Evolutionary conservation across 2,797 vertebrate species (phyloP), one percentile per base, ranked within the genome.

Genomic region (Brachyalestes nurse): DNA sequence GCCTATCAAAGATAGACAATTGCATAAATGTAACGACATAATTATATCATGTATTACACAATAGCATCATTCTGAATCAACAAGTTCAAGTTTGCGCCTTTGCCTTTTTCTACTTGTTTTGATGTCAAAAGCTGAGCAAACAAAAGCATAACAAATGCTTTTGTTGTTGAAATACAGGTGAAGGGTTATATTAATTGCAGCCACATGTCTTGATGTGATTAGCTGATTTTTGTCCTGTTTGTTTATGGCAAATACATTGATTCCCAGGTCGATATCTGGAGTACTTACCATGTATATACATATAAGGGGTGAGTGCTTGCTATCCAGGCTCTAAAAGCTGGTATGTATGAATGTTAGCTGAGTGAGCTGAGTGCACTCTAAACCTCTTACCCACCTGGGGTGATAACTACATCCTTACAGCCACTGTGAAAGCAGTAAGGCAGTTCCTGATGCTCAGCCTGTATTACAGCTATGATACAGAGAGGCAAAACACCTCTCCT

Each of bases 391-490:
- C 79, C 80, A 83, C 62, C 79, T 75, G n/a, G 49, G 62, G 64
- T 72, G 47, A 67, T 21, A 38, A 25, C 53, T 51, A 17, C 64
- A 79, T 75, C 65, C 77, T 69, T 78, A 64, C n/a, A 72, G 55
- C 76, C 77, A 80, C 73, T 69, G 45, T 77, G 57, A 21, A 58
- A 75, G 76, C 57, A 51, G 72, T 42, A 25, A 40, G 58, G 17
- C 45, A 40, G 47, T 28, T 55, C 5, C n/a, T 5, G 19, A 28
- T 75, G 53, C 64, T 60, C 45, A 47, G 51, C 40, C 82, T 86
- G 80, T 82, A 23, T 85, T 88, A 87, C 87, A 89, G 90, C 89
- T 89, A 92, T 91, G 93, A 95, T 88, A n/a, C n/a, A n/a, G n/a
- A n/a, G n/a, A n/a, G n/a, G n/a, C n/a, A n/a, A n/a, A n/a, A n/a